These are phyloP conservation scores for Sinella curviseta DNA, from an alignment of 1,140 invertebrate species.

Conservation along the genomic window DNA sequence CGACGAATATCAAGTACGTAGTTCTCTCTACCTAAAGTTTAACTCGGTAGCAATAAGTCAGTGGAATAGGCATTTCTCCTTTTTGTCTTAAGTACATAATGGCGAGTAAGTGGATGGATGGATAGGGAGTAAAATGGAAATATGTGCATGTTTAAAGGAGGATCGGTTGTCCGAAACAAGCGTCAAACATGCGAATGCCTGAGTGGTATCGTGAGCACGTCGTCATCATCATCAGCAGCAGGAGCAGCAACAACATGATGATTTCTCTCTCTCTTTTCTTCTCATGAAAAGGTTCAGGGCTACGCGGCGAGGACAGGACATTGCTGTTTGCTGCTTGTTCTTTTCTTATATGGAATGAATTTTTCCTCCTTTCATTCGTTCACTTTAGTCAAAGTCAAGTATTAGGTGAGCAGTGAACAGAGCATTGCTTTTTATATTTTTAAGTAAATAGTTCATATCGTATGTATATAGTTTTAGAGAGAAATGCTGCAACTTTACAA, in stretches of 20 bases:
- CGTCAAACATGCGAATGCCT: neutral
- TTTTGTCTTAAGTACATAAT: conserved; percentile 11
- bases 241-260: neutral
- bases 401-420: neutral
- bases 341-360: neutral
- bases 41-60: no score
- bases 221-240: neutral
- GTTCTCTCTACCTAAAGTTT: no score
- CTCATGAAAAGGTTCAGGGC: conserved; percentile 9
- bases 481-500: no score
- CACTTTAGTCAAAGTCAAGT: neutral
- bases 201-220: neutral
- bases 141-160: conserved; percentile 7
- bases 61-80: neutral
- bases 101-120: neutral
- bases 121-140: neutral
- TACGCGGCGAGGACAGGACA: neutral
- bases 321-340: neutral
- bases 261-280: neutral
- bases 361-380: neutral
- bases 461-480: no score
- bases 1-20: no score
- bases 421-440: neutral
- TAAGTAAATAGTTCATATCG: neutral
- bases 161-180: conserved; percentile 9